Evolutionary conservation across 2,888 invertebrate genomes (phyloP), one percentile per base, ranked within the genome.

Genomic region (Drosophila paranaensis): DNA sequence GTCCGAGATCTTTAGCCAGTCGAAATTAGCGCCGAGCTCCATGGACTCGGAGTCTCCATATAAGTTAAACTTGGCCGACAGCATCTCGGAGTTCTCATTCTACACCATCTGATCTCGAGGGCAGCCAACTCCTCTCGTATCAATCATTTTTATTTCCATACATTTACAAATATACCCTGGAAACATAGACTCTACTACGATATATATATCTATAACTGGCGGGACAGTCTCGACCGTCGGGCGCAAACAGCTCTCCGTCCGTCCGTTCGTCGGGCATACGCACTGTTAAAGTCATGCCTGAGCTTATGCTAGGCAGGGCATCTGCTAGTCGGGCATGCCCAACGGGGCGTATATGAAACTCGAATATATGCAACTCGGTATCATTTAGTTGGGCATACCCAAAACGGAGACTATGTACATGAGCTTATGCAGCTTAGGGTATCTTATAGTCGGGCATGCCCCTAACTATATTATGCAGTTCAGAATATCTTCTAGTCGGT

Each of bases 1-100:
- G 14, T 1, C 14, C 0, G 27, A 16, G 13, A 0, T 20, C 0
- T 33, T 16, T 0, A 0, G 5, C 0, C 27, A 0, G 0, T 10
- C 4, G 14, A 27, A 3, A 25, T 5, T 0, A 3, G 6, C 1
- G 6, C 4, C 10, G 14, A 5, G 2, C 2, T 50, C 48, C 14
- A 4, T 5, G 9, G 20, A 5, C 4, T 39, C 54, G 14, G 35
- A 37, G 3, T 8, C 0, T 5, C 16, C 1, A 2, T 0, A 1
- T 11, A 2, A 48, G 46, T n/a, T n/a, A n/a, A 30, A 11, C 1
- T 8, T 13, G 35, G 0, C 1, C 8, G 14, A 13, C 8, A 35
- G 6, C 33, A 0, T 6, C 1, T 11, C 48, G 48, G 3, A n/a
- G 2, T 0, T 11, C 1, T 25, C 48, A 11, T 50, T 33, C 48